Base-by-base conservation (phyloP, 2,113 vertebrate species). In the Festucalex cinctus region DNA sequence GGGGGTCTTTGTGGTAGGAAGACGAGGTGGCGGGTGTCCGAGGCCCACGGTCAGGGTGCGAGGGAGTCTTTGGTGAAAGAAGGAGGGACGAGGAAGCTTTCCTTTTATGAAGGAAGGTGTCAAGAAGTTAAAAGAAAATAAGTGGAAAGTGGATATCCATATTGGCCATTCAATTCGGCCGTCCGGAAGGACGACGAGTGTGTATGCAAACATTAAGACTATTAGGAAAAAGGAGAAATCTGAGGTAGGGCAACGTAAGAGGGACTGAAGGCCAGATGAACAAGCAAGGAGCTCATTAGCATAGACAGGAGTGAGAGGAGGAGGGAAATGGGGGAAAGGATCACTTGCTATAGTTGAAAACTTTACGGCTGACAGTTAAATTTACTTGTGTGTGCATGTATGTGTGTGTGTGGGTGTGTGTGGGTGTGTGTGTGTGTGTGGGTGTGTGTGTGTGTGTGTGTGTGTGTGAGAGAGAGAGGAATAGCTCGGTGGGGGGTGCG, bases 281-380 rank as follows among this genome's bases (percentile, higher is more conserved):
- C 56, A 22, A 71, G 76, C 24, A 63, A 76, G 73, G 46, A 72
- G 10, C 71, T 79, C 12, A 77, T 88, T 88, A 84, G 67, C 80
- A 86, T 84, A 69, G 74, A 74, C 56, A 59, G 69, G 57, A 76
- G 66, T 60, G 61, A 78, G 78, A 81, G 80, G 78, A 70, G 71
- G 73, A 69, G 65, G 57, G 66, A 57, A 10, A 71, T 68, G 73
- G 71, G 73, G 70, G 61, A 53, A 80, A 71, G 54, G 75, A 82
- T 83, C 81, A 74, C 75, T 75, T 17, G 69, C 77, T 76, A 75
- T 83, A 80, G 89, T 84, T 28, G 41, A 72, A 83, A 88, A 86
- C 78, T 88, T 91, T 89, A 89, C 83, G 85, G 85, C 83, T 91
- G 90, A 89, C 88, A 90, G 77, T 88, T 88, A 85, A 86, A 91